Percentiles rank a stretch among this genome's conserved stretches.
These are phyloP conservation scores for Cephalotes varians DNA, from an alignment of 2,888 invertebrate species.

Conservation along the genomic window DNA sequence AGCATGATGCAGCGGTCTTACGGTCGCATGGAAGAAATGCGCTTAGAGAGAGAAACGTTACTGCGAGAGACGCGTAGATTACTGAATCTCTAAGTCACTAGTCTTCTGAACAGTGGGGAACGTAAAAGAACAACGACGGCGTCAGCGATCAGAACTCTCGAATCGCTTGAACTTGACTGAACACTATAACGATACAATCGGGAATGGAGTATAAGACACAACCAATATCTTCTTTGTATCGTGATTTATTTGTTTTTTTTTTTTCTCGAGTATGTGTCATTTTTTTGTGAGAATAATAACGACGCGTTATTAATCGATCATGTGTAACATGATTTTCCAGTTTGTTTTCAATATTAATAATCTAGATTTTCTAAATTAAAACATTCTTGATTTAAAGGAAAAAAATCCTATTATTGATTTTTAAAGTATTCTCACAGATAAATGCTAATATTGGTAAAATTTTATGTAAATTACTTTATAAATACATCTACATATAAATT, in stretches of 20 bases:
- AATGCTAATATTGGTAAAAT: neutral
- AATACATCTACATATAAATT: neutral
- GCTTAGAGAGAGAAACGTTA: constrained; percentile 24
- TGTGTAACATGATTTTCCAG: neutral
- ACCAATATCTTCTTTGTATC: constrained; percentile 56
- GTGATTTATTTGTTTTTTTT: constrained; percentile 4
- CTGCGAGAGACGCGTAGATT: constrained; percentile 20
- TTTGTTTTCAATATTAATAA: neutral
- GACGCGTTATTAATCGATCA: neutral
- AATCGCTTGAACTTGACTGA: constrained; percentile 72
- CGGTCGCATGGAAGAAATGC: neutral
- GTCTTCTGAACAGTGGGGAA: constrained; percentile 5
- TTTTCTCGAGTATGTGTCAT: neutral
- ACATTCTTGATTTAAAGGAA: neutral
- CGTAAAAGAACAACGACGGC: neutral
- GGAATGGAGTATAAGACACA: constrained; percentile 12
- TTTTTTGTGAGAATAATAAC: neutral
- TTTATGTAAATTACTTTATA: neutral
- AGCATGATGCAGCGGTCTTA: neutral
- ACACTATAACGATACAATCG: constrained; percentile 42
- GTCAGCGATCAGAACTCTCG: constrained; percentile 38
- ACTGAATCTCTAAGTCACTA: constrained; percentile 13
- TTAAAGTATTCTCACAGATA: neutral
- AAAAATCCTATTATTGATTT: neutral
- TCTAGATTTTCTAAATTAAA: neutral